Conservation (phyloP, 2,797 vertebrate species). For the Parambassis ranga region DNA sequence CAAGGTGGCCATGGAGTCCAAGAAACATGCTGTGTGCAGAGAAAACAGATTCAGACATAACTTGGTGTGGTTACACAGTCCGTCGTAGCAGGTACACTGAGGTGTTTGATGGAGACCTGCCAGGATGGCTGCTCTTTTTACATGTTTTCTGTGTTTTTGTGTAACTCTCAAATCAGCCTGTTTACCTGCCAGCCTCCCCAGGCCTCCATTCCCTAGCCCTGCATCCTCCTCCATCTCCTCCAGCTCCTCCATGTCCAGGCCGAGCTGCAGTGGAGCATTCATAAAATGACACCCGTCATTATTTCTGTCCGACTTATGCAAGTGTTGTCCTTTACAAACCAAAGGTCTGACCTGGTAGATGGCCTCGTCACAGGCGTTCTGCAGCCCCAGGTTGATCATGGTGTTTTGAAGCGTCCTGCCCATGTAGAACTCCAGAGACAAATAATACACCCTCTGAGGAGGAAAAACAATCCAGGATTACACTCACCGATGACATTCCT, state of each 20-base stretch:
- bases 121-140: background rate
- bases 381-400: constrained; percentile 97
- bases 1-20: constrained; percentile 92
- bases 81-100: background rate
- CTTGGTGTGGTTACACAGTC: too few species aligned
- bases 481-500: too few species aligned
- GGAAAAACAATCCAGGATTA: too few species aligned
- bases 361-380: constrained; percentile 96
- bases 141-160: background rate
- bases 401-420: constrained; percentile 95
- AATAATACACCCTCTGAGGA: constrained; percentile 92
- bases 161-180: too few species aligned
- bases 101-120: constrained; percentile 7
- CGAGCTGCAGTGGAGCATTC: constrained; percentile 78
- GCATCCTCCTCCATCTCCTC: constrained; percentile 98
- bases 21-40: constrained; percentile 75
- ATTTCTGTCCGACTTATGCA: background rate
- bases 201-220: constrained; percentile 94
- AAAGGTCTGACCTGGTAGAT: constrained; percentile 90
- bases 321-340: background rate
- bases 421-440: constrained; percentile 98
- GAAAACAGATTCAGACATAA: background rate
- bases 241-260: constrained; percentile 96
- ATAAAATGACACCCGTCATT: background rate
- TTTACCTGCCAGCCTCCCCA: constrained; percentile 93